phyloP scores from a whole-genome alignment of 2,888 invertebrate species.

The Brachypalpus laphriformis region DNA sequence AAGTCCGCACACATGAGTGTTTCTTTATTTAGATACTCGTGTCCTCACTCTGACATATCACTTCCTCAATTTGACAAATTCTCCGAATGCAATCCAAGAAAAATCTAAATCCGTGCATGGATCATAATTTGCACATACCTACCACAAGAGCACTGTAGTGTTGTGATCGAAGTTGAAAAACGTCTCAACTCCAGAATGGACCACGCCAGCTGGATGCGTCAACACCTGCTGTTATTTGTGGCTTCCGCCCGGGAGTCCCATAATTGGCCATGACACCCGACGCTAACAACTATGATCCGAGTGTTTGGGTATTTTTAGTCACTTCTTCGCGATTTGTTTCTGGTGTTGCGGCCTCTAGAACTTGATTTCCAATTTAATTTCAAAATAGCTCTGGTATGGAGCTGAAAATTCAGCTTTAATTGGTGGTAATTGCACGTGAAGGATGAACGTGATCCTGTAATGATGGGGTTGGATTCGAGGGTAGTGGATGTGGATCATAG shows the following conservation, averaged over 20 bases:
- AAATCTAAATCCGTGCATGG: slow-evolving; percentile 58
- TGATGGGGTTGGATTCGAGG: slow-evolving; percentile 5
- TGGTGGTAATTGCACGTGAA: slow-evolving; percentile 68
- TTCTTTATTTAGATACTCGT: slow-evolving; percentile 44
- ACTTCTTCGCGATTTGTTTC: slow-evolving; percentile 7
- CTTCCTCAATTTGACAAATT: slow-evolving; percentile 59
- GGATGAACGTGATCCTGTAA: slow-evolving; percentile 44
- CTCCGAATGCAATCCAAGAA: slow-evolving; percentile 34
- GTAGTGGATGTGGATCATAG: neutral
- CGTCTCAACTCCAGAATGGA: slow-evolving; percentile 68
- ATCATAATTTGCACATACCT: slow-evolving; percentile 63
- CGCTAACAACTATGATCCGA: slow-evolving; percentile 22
- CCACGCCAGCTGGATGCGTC: slow-evolving; percentile 73
- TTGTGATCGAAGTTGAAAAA: slow-evolving; percentile 71
- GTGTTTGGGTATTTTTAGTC: slow-evolving; percentile 42
- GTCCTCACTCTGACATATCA: slow-evolving; percentile 35
- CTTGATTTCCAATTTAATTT: slow-evolving; percentile 38
- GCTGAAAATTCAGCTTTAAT: slow-evolving; percentile 56
- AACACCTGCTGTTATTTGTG: slow-evolving; percentile 75
- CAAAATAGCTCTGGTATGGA: slow-evolving; percentile 1
- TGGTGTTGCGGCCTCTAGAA: slow-evolving; percentile 24
- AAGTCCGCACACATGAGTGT: neutral
- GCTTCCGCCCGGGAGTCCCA: slow-evolving; percentile 69
- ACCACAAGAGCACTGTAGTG: neutral
- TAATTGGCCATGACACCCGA: slow-evolving; percentile 74